Evolutionary conservation across 2,888 invertebrate species (phyloP), one percentile per base, ranked within the genome.

Genomic region (Himalopsyche tibetana): DNA sequence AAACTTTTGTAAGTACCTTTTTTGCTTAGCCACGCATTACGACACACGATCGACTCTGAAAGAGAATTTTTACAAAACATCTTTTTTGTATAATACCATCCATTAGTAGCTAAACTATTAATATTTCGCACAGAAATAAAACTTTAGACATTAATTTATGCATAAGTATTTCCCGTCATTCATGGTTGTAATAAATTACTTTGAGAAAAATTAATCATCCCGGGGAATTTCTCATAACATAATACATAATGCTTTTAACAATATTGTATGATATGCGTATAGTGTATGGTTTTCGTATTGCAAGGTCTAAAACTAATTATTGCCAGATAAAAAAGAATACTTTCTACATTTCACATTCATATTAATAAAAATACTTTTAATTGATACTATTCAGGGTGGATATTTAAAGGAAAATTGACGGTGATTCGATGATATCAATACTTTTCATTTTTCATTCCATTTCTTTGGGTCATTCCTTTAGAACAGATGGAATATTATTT

Each of bases 11-110:
- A 74, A 74, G 74, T 74, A 74, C 74, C 15, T 74, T 74, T 74
- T 74, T 74, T 74, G 38, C 15, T 74, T 38, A 74, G 12, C 19
- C 74, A 74, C 74, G 74, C 74, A 38, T 74, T 74, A 74, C 19
- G 12, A 74, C 74, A 38, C 74, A 74, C 19, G 38, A 74, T 74
- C 74, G 38, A 74, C 74, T 74, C 38, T 74, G 28, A 74, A 74
- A 74, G 74, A 74, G 74, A 74, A 74, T 74, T 74, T 74, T 74
- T 36, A 74, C 74, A 74, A 74, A 74, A 74, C 74, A 74, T 74
- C 74, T 74, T 74, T 51, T 74, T 74, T 74, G 69, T 74, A 74
- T 36, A 36, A 74, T 38, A 74, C 74, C 74, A 74, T 74, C 74
- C 74, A 74, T 74, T 74, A 74, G 74, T 19, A 36, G 74, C 15